Evolutionary conservation across 2,797 vertebrate species (phyloP).

Genomic region (Denticeps clupeoides): DNA sequence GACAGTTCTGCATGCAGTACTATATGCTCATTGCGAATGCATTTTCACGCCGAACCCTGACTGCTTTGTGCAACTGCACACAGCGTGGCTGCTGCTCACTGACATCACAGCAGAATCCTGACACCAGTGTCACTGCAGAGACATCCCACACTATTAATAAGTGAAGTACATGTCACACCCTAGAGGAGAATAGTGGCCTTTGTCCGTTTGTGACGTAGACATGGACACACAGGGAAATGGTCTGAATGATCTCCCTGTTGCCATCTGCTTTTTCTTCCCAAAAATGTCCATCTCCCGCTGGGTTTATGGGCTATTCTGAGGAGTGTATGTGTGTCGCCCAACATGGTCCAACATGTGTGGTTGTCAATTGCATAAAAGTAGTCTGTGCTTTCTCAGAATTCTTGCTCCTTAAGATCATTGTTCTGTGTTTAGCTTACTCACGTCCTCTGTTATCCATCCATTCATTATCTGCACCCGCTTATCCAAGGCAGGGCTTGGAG

Average conservation of each 20-base stretch:
- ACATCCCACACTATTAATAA: slow-evolving; percentile 5
- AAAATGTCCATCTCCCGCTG: neutral
- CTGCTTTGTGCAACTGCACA: slow-evolving; percentile 11
- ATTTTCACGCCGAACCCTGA: slow-evolving; percentile 7
- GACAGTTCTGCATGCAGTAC: too few species aligned
- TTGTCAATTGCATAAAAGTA: too few species aligned
- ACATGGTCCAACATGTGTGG: too few species aligned
- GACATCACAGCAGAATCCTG: slow-evolving; percentile 7
- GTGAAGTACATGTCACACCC: slow-evolving; percentile 6
- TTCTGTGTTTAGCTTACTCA: too few species aligned
- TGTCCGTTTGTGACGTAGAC: neutral
- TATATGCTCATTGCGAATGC: too few species aligned
- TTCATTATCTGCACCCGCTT: too few species aligned
- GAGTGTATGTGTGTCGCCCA: neutral
- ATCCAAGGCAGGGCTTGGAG: too few species aligned
- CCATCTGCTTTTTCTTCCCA: neutral
- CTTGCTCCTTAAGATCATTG: too few species aligned
- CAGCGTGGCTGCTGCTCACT: slow-evolving; percentile 17
- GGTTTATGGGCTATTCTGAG: slow-evolving; percentile 8
- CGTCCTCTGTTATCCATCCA: too few species aligned
- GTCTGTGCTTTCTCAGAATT: too few species aligned
- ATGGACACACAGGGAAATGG: neutral
- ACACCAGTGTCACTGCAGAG: slow-evolving; percentile 13
- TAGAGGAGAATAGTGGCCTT: slow-evolving; percentile 9
- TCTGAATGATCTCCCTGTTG: too few species aligned